Percentiles rank a stretch among this genome's conserved stretches.
Conservation (phyloP, 2,797 vertebrate species). For the Cyprinodon diabolis region DNA sequence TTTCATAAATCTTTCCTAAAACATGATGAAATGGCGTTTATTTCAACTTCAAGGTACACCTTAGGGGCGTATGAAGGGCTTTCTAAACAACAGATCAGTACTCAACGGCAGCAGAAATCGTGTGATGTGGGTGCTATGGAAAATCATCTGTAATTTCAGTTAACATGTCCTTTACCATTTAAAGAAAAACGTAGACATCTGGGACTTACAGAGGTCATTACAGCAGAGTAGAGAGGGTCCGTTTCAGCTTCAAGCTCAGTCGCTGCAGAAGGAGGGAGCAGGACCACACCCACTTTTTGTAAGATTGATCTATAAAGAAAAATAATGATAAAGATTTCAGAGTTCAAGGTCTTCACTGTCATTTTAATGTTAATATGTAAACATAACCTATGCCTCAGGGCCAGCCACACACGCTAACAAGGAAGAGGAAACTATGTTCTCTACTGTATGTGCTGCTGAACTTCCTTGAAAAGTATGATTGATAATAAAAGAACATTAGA, state of each 20-base stretch:
- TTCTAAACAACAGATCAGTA: neutral
- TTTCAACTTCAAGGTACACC: neutral
- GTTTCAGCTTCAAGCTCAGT: constrained; percentile 69
- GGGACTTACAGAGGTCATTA: constrained; percentile 79
- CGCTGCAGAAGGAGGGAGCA: constrained; percentile 55
- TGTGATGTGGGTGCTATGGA: neutral
- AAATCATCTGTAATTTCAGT: neutral
- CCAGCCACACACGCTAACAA: no score
- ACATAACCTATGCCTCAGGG: no score
- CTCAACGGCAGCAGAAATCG: neutral
- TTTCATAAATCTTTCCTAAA: neutral
- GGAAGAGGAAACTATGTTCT: no score
- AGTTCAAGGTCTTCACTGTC: no score
- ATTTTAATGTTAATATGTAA: no score
- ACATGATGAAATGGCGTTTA: neutral
- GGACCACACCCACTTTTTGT: constrained; percentile 76
- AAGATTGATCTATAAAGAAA: constrained; percentile 68
- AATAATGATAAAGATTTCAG: neutral
- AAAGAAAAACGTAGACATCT: neutral
- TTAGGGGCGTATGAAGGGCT: neutral
- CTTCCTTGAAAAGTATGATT: no score
- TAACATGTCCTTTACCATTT: neutral
- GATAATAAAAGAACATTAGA: no score
- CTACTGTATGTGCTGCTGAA: no score
- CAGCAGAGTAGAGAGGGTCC: constrained; percentile 64